Conservation (phyloP, 2,888 invertebrate species). For the Falcaria lacertinaria region DNA sequence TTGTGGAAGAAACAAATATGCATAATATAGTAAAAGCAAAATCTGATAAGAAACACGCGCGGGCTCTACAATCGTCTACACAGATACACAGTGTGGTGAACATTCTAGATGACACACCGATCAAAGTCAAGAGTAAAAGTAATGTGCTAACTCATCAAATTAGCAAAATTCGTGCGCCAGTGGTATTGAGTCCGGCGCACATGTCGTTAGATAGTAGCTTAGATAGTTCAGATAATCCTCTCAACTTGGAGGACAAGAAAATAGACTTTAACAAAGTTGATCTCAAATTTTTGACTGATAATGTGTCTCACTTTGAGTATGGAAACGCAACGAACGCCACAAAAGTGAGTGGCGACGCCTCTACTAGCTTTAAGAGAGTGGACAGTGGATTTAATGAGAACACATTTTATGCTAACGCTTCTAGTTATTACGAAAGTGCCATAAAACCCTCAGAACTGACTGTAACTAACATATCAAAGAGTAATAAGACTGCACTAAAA, state of each 20-base stretch:
- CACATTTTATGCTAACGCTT: constrained; percentile 62
- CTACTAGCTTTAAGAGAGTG: constrained; percentile 59
- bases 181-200: constrained; percentile 40
- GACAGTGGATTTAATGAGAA: constrained; percentile 72
- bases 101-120: constrained; percentile 54
- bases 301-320: constrained; percentile 49
- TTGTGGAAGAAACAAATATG: constrained; percentile 49
- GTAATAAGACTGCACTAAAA: constrained; percentile 49
- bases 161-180: constrained; percentile 61
- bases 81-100: constrained; percentile 33
- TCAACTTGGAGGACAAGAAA: constrained; percentile 61
- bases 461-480: constrained; percentile 48
- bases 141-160: constrained; percentile 55
- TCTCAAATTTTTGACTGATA: constrained; percentile 72
- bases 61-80: constrained; percentile 41
- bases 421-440: constrained; percentile 74
- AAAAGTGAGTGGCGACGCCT: constrained; percentile 43
- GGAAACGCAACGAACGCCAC: constrained; percentile 32
- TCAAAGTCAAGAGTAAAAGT: constrained; percentile 52
- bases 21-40: constrained; percentile 45
- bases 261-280: constrained; percentile 69
- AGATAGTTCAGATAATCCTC: constrained; percentile 55
- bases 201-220: constrained; percentile 70
- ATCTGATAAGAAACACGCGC: constrained; percentile 25
- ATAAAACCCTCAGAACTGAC: constrained; percentile 74